Evolutionary conservation across 2,888 invertebrate species (phyloP), one percentile per base, ranked within the genome.

Genomic region (Bombylius discolor): DNA sequence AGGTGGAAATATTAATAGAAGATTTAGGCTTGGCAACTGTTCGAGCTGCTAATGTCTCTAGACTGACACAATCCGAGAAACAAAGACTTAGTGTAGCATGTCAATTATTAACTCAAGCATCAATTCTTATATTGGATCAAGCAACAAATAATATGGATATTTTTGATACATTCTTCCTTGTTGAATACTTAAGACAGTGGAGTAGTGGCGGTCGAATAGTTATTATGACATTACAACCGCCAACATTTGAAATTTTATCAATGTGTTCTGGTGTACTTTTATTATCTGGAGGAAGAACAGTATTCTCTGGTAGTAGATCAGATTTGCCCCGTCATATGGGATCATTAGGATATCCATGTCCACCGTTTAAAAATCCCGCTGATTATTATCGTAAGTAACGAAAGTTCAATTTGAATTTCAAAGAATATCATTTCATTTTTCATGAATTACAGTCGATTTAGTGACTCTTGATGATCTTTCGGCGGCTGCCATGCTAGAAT

Each of bases 271-370:
- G 72, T 48, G 81, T 94, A 52, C 80, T 92, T 45, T 73, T 96
- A 60, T 81, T 95, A 61, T 93, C 95, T 13, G 90, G 92, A 13
- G 94, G 95, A 45, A 79, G 93, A 63, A 85, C 93, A 12, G 89
- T 95, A 81, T 96, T 89, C 72, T 91, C 89, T 66, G 96, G 95
- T 45, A 83, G 85, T 65, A 80, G 94, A 65, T 79, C 88, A 65
- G 90, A 93, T 71, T 87, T 96, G 86, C 82, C 94, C 70, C 86
- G 90, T 67, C 96, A 96, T 77, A 96, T 96, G 76, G 89, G 87
- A 54, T 83, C 85, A 52, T 76, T 81, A 61, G 94, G 95, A 67
- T 96, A 93, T 76, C 94, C 95, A 4, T 96, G 95, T 72, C 96
- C 96, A 13, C 89, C 93, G 1, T 95, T 89, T 72, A 96, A 96